Evolutionary conservation across 1,140 invertebrate species (phyloP).

Genomic region (Lasioglossum baleicum): DNA sequence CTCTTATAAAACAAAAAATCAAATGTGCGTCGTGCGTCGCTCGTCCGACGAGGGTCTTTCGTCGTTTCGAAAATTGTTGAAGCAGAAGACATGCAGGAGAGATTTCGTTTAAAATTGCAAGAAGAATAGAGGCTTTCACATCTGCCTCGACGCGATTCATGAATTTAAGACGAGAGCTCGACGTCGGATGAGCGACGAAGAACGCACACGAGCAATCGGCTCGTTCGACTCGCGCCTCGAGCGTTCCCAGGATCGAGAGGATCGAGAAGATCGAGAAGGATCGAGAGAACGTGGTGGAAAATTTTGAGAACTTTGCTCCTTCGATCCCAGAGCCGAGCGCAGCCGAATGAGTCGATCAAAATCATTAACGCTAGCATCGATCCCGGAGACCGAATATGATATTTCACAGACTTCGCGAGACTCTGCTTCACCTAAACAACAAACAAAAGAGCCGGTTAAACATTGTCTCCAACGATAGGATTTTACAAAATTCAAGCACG

Average conservation of each 20-base stretch:
- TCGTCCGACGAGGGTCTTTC: slow-evolving; percentile 24
- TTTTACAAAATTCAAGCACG: no score
- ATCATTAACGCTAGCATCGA: slow-evolving; percentile 49
- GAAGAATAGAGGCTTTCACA: no score
- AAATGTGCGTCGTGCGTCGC: slow-evolving; percentile 43
- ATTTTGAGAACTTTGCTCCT: not conserved
- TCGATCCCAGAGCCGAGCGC: slow-evolving; percentile 22
- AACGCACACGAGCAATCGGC: slow-evolving; percentile 34
- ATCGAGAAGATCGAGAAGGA: no score
- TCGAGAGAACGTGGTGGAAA: not conserved
- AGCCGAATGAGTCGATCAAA: slow-evolving; percentile 40
- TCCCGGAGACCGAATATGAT: slow-evolving; percentile 44
- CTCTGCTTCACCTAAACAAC: not conserved
- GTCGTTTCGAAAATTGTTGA: not conserved
- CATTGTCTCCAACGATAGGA: no score
- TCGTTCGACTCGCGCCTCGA: slow-evolving; percentile 26
- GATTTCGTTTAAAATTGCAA: no score
- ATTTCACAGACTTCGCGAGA: slow-evolving; percentile 46
- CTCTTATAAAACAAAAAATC: slow-evolving; percentile 41
- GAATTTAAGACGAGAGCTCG: slow-evolving; percentile 49
- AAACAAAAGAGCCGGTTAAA: not conserved
- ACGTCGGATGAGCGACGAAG: slow-evolving; percentile 45
- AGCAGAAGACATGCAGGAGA: not conserved
- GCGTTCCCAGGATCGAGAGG: no score
- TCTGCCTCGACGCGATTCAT: not conserved